phyloP scores from a whole-genome alignment of 2,113 vertebrate species.

The Oncorhynchus clarkii region DNA sequence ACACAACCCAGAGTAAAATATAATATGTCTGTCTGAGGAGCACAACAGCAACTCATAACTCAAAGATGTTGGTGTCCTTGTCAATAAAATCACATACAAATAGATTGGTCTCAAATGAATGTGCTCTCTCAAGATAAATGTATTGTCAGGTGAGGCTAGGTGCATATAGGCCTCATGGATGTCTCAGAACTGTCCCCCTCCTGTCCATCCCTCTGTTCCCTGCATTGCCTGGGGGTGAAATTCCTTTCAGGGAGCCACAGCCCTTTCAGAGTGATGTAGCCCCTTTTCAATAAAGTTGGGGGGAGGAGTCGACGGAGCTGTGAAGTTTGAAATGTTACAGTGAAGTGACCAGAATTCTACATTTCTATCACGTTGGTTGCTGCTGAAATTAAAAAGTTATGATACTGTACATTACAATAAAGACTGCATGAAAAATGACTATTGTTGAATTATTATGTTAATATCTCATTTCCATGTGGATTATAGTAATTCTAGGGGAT shows the following conservation, averaged over 20 bases:
- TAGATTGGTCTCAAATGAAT: slow-evolving; percentile 56
- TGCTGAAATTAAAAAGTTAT: neutral
- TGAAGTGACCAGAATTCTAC: neutral
- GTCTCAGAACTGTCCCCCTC: slow-evolving; percentile 22
- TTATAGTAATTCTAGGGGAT: slow-evolving; percentile 3
- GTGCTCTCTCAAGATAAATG: slow-evolving; percentile 51
- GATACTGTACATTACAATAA: neutral
- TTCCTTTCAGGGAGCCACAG: slow-evolving; percentile 62
- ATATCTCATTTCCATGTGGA: slow-evolving; percentile 15
- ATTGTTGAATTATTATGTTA: slow-evolving; percentile 12
- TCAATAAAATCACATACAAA: slow-evolving; percentile 62
- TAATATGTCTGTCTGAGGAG: slow-evolving; percentile 44
- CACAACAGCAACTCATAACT: slow-evolving; percentile 61
- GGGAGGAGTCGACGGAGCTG: neutral
- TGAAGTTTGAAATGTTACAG: neutral
- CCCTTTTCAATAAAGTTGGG: slow-evolving; percentile 33
- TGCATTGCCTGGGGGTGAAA: slow-evolving; percentile 64
- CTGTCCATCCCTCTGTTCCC: neutral
- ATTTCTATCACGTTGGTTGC: neutral
- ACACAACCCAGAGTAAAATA: slow-evolving; percentile 43
- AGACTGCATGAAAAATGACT: neutral
- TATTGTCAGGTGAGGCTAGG: slow-evolving; percentile 56
- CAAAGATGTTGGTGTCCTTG: slow-evolving; percentile 59
- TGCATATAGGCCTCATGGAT: slow-evolving; percentile 55
- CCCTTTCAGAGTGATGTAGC: slow-evolving; percentile 50